Evolutionary conservation across 2,888 invertebrate genomes (phyloP).

Genomic region (Empis stercorea): DNA sequence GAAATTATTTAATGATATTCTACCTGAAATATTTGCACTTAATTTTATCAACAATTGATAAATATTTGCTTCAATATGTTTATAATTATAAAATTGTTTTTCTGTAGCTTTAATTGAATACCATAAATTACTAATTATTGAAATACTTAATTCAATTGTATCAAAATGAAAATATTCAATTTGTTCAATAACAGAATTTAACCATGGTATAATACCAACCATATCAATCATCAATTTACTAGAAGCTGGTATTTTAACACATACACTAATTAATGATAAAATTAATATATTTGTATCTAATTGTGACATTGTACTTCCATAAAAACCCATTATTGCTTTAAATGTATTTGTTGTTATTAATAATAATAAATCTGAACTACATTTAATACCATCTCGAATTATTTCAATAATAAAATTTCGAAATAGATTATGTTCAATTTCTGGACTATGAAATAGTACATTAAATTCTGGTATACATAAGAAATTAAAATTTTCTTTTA

Average conservation of each 20-base stretch:
- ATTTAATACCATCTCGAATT: constrained; percentile 62
- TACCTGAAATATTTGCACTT: constrained; percentile 25
- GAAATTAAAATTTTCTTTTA: constrained; percentile 64
- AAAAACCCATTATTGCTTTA: constrained; percentile 64
- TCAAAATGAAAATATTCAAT: constrained; percentile 34
- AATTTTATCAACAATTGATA: constrained; percentile 24
- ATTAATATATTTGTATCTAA: constrained; percentile 49
- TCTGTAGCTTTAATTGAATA: constrained; percentile 26
- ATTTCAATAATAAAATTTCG: constrained; percentile 67
- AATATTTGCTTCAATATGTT: constrained; percentile 22
- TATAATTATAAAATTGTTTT: constrained; percentile 22
- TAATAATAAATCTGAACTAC: constrained; percentile 58
- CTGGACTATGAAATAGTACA: constrained; percentile 67
- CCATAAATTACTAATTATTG: constrained; percentile 31
- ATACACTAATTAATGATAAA: constrained; percentile 48
- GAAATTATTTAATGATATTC: constrained; percentile 23
- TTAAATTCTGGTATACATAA: constrained; percentile 78
- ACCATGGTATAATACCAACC: constrained; percentile 60
- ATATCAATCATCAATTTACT: constrained; percentile 51
- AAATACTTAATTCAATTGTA: constrained; percentile 31
- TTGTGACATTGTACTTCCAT: constrained; percentile 49
- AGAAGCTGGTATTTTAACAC: constrained; percentile 50
- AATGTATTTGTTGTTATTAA: constrained; percentile 60
- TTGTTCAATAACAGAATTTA: constrained; percentile 35
- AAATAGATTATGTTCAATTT: constrained; percentile 53